phyloP scores from a whole-genome alignment of 1,140 invertebrate genomes.

The Ceratina japonica region DNA sequence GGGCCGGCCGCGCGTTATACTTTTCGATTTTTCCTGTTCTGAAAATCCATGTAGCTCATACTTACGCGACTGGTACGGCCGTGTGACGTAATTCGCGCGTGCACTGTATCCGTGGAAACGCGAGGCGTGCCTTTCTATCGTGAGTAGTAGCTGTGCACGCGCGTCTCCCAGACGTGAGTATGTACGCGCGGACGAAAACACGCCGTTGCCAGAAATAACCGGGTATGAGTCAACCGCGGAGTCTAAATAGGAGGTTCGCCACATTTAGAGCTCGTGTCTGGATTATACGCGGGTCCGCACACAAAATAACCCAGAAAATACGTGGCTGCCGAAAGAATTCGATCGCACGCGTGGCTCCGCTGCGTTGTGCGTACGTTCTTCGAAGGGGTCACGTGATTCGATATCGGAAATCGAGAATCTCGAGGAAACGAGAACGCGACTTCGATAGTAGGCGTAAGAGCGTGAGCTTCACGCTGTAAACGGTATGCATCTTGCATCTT shows the following conservation, averaged over 20 bases:
- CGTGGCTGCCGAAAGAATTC: constrained; percentile 42
- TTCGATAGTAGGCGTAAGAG: background rate
- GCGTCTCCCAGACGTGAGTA: constrained; percentile 29
- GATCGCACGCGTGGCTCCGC: constrained; percentile 7
- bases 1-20: too few species aligned
- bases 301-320: constrained; percentile 64
- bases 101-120: constrained; percentile 18
- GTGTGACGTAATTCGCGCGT: constrained; percentile 56
- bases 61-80: background rate
- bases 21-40: constrained; percentile 32
- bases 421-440: background rate
- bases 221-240: constrained; percentile 67
- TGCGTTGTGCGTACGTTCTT: too few species aligned
- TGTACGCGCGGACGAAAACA: constrained; percentile 66
- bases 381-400: background rate
- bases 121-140: constrained; percentile 16
- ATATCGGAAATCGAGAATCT: background rate
- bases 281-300: constrained; percentile 63
- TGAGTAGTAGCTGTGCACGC: constrained; percentile 16
- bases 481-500: background rate
- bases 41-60: constrained; percentile 35
- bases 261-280: constrained; percentile 69
- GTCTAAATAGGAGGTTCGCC: constrained; percentile 70
- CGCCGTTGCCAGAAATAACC: constrained; percentile 65
- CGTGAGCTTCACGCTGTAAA: background rate